phyloP scores from a whole-genome alignment of 2,888 invertebrate species.

The Noctuana brunneofusca region DNA sequence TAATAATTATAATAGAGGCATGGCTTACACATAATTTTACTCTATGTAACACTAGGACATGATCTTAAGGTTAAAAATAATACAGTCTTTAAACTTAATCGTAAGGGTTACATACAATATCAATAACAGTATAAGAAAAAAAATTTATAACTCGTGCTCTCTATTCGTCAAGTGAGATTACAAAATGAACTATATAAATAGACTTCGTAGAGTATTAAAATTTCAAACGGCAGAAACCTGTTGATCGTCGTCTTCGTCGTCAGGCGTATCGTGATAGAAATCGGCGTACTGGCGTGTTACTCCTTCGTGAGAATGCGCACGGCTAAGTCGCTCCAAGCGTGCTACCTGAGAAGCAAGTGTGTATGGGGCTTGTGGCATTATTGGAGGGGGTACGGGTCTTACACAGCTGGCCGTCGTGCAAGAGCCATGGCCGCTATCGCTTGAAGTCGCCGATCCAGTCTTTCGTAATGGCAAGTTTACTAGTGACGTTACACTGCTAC shows the following conservation, averaged over 20 bases:
- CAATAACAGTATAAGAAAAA: slow-evolving; percentile 63
- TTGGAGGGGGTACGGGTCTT: slow-evolving; percentile 87
- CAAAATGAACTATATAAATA: slow-evolving; percentile 77
- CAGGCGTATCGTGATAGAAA: slow-evolving; percentile 83
- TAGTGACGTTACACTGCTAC: slow-evolving; percentile 96
- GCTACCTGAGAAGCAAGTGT: slow-evolving; percentile 94
- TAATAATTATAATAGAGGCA: slow-evolving; percentile 66
- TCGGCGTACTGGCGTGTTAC: slow-evolving; percentile 85
- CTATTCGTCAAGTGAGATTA: slow-evolving; percentile 80
- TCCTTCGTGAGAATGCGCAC: slow-evolving; percentile 94
- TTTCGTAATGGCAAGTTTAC: slow-evolving; percentile 94
- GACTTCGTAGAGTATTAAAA: slow-evolving; percentile 69
- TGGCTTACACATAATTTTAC: slow-evolving; percentile 76
- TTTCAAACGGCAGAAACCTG: slow-evolving; percentile 79
- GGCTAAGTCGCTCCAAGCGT: slow-evolving; percentile 89
- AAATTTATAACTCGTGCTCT: slow-evolving; percentile 74
- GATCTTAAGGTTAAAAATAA: slow-evolving; percentile 71
- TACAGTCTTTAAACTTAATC: slow-evolving; percentile 82
- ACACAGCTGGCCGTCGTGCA: slow-evolving; percentile 77
- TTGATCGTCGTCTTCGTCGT: slow-evolving; percentile 80
- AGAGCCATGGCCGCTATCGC: slow-evolving; percentile 94
- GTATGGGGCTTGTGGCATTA: slow-evolving; percentile 91
- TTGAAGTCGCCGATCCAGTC: slow-evolving; percentile 95
- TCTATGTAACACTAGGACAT: slow-evolving; percentile 78
- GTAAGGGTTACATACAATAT: slow-evolving; percentile 76